These are phyloP conservation scores for Cephus pulcher DNA, from an alignment of 2,888 invertebrate genomes.

Conservation along the genomic window DNA sequence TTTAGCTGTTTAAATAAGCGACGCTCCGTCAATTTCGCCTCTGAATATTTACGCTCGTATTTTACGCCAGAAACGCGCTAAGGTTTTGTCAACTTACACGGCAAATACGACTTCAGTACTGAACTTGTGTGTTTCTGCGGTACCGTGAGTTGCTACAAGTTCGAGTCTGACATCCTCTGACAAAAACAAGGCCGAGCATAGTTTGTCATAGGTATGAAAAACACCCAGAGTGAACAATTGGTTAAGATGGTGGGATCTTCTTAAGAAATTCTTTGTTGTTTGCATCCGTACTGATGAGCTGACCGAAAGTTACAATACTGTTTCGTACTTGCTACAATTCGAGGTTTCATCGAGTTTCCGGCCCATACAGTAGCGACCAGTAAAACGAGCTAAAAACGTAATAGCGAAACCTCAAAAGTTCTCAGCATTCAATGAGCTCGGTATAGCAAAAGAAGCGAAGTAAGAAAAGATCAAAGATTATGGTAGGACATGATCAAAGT, in stretches of 20 bases:
- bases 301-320: neutral
- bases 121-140: neutral
- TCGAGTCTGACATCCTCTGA: neutral
- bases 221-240: neutral
- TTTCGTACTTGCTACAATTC: neutral
- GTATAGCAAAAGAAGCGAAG: neutral
- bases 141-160: neutral
- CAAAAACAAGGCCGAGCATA: neutral
- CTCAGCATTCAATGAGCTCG: neutral
- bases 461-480: neutral
- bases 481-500: neutral
- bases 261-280: neutral
- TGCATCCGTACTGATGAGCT: neutral
- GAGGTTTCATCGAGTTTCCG: neutral
- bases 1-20: neutral
- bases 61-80: neutral
- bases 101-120: neutral
- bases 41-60: neutral
- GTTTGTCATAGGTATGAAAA: neutral
- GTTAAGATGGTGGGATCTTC: neutral
- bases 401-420: neutral
- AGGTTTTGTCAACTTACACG: neutral
- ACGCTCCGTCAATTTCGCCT: neutral
- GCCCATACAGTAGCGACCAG: neutral
- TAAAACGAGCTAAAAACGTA: neutral